Evolutionary conservation across 2,797 vertebrate genomes (phyloP), one percentile per base, ranked within the genome.

Genomic region (Ctenosaura bakeri): DNA sequence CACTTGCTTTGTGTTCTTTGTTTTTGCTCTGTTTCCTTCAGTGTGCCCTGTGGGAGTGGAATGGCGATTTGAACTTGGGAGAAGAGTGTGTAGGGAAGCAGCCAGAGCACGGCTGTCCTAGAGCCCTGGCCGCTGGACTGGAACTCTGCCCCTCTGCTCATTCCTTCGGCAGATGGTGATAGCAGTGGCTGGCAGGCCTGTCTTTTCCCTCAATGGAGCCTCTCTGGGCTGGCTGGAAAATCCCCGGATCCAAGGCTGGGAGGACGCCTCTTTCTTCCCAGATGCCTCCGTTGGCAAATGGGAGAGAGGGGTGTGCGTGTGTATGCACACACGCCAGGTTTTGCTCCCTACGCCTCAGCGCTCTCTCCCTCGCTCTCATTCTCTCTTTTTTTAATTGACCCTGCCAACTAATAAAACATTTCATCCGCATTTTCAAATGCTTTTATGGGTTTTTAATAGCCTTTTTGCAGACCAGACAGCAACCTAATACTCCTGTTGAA

Each of bases 401-500:
- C 73, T 83, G 46, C 56, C 56, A 83, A 18, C 74, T 76, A 35
- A 76, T 83, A 83, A 83, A 71, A 56, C 46, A 26, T 56, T 42
- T 56, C 46, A 42, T 22, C 54, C 32, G 26, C 79, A 62, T 76
- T 74, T 87, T 64, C 54, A 64, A 56, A 46, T 29, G 56, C n/a
- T 87, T 88, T 88, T 83, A 88, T 83, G 29, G 80, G 52, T 62
- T 82, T 64, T 82, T 86, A 81, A 86, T 56, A 86, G 64, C 54
- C 50, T 83, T 59, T 50, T 74, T 8, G 14, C 59, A 54, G 46
- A 86, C 71, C 79, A 90, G 59, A 66, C 26, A 52, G 88, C 83
- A 86, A 71, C 26, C 66, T 87, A 90, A 83, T 54, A 66, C n/a
- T 52, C 16, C 56, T 42, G 24, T 90, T 83, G 76, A 64, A 62